These are phyloP conservation scores for Hydraecia micacea DNA, from an alignment of 2,888 invertebrate species.

Conservation along the genomic window DNA sequence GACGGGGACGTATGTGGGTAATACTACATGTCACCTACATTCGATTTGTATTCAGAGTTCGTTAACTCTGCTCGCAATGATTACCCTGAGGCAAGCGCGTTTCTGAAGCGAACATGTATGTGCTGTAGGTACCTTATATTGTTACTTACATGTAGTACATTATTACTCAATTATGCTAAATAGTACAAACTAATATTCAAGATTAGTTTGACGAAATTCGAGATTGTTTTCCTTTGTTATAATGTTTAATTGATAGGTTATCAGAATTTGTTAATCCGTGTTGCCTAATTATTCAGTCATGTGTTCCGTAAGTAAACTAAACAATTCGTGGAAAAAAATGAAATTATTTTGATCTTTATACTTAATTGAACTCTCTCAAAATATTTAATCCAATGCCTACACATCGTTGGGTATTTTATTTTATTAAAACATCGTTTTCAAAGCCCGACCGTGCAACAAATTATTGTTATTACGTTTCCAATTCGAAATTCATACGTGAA, in stretches of 20 bases:
- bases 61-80: conserved; percentile 82
- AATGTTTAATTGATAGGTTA: conserved; percentile 48
- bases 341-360: conserved; percentile 3
- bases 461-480: conserved; percentile 38
- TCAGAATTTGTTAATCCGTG: conserved; percentile 32
- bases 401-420: conserved; percentile 16
- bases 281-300: conserved; percentile 31
- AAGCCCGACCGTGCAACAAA: conserved; percentile 5
- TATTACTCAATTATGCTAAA: conserved; percentile 64
- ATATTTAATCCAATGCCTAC: conserved; percentile 25
- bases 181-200: conserved; percentile 52
- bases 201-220: conserved; percentile 53
- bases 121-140: conserved; percentile 43
- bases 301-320: conserved; percentile 8
- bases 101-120: conserved; percentile 61
- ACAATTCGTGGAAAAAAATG: neutral
- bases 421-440: conserved; percentile 8
- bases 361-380: conserved; percentile 20
- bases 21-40: conserved; percentile 72
- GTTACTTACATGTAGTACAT: conserved; percentile 59
- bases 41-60: conserved; percentile 85
- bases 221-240: conserved; percentile 53
- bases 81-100: conserved; percentile 78
- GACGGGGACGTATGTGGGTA: conserved; percentile 50
- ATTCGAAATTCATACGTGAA: conserved; percentile 38